Base-by-base conservation (phyloP, 2,797 vertebrate species). In the Centroberyx gerrardi region DNA sequence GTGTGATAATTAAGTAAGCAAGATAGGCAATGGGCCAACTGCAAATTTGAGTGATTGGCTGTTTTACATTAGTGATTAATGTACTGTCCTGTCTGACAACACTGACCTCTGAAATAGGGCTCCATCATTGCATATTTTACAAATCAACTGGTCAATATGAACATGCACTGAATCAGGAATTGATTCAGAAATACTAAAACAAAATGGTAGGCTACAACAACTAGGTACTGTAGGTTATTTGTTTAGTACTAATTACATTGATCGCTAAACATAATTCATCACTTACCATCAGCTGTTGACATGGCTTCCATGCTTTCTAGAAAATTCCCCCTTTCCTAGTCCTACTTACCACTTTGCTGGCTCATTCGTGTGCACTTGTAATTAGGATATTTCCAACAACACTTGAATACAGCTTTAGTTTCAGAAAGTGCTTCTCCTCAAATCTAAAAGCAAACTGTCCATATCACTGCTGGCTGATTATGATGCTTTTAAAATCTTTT, bases 311-410 rank as follows among this genome's bases (percentile, higher is more conserved):
- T 46, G 44, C 44, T 46, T 14, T 15, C 14, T 46, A 46, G 44
- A 51, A 62, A 62, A 46, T n/a, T 4, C 15, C 14, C 44, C 28
- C 22, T 59, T 36, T 51, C 29, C 51, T 18, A 52, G 38, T 80
- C 74, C 28, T 72, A 58, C 62, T 68, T 40, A 36, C 29, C 31
- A 44, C 63, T 78, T 72, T 74, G 27, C 64, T 68, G 18, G 27
- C 42, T 71, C 63, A 53, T 75, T 87, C 49, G 74, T 71, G 62
- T 70, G 72, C 68, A 70, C 62, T 84, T 69, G 58, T 67, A 73
- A 84, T 76, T 80, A 60, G 60, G 68, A 73, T 77, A 52, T 77
- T 78, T 80, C 62, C 73, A 46, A 62, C 51, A 29, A 49, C 72
- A 68, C 63, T 73, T 69, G 49, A 80, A 76, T 76, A 63, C 66